Base-by-base conservation (phyloP, 2,888 invertebrate genomes). In the Agriopis leucophaearia region DNA sequence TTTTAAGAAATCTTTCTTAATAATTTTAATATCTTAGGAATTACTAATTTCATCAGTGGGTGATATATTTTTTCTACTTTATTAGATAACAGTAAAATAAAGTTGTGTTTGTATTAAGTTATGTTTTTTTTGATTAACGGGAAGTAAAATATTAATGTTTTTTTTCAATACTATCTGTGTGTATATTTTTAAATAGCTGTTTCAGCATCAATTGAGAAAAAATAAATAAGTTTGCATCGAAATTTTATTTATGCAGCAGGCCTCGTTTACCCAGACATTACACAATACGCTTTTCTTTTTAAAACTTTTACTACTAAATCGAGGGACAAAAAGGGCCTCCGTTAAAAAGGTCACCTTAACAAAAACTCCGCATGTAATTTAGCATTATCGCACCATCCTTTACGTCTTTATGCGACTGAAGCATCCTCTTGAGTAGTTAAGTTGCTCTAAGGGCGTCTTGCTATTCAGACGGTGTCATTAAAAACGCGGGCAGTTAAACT, bases 391-490 rank as follows among this genome's bases (percentile, higher is more conserved):
- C 64, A 40, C 50, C 64, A 60, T 60, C 63, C 56, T 60, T 69
- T 69, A 69, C 68, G 60, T 69, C 55, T 68, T 67, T 54, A 68
- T 63, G 68, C 44, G 38, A 38, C 51, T 51, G 66, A 38, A 61
- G 48, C 63, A 40, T 8, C 60, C 44, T 50, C 67, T 69, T 35
- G 10, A 66, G 62, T 57, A 63, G 62, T 69, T 61, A 69, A 69
- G 63, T 63, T 50, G 65, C 42, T 61, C 36, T 64, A 18, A 64
- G 70, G 47, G 42, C 66, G 69, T 62, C 71, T 63, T 51, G 66
- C 59, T 15, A 60, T 60, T 64, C 64, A 66, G 61, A 74, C 68
- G 57, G 57, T 71, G 69, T 71, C 74, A 73, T 74, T 74, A 74
- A 73, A 74, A 71, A 58, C 58, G 63, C 60, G 66, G 57, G 44